Base-by-base conservation (phyloP, 2,113 vertebrate species). In the Ophthalmolycus amberensis region DNA sequence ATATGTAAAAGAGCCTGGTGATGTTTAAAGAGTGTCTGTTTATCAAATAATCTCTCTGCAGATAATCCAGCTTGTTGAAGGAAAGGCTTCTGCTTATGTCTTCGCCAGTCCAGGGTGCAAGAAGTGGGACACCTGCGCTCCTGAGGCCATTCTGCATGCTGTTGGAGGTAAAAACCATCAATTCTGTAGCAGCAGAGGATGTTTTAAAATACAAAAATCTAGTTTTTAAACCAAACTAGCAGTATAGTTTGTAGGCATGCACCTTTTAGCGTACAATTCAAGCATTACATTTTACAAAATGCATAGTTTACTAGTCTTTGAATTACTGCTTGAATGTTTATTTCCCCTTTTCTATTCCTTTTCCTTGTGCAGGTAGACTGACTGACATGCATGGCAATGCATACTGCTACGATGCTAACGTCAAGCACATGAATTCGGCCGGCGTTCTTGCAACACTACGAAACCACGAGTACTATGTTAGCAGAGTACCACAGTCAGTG, bases 101-200 rank as follows among this genome's bases (percentile, higher is more conserved):
- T 99, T 98, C 89, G 98, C 98, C 16, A 99, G 98, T 91, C 97
- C 96, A 29, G 98, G 98, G 0, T 98, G 97, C 91, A 99, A 99
- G 88, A 99, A 99, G 83, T 99, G 98, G 98, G 98, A 99, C 83
- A 99, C 98, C 0, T 99, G 98, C 83, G 98, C 96, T 72, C 96
- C 98, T 8, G 98, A 99, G 91, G 98, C 97, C 46, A 96, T 99
- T 82, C 95, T 99, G 25, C 96, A 96, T 54, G 96, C 97, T 29
- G 96, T 99, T 10, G 98, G 98, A 95, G 98, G 98, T 99, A 82
- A 94, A 88, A 77, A 20, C 1, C 1, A 25, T 42, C 12, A 27
- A 37, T 71, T 71, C 27, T 60, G 50, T 32, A 9, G n/a, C 18
- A 34, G 40, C 7, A 29, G n/a, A 25, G 9, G 3, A 37, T 54